Evolutionary conservation across 2,797 vertebrate genomes (phyloP).

Genomic region (Neosilurus mollespiculum): DNA sequence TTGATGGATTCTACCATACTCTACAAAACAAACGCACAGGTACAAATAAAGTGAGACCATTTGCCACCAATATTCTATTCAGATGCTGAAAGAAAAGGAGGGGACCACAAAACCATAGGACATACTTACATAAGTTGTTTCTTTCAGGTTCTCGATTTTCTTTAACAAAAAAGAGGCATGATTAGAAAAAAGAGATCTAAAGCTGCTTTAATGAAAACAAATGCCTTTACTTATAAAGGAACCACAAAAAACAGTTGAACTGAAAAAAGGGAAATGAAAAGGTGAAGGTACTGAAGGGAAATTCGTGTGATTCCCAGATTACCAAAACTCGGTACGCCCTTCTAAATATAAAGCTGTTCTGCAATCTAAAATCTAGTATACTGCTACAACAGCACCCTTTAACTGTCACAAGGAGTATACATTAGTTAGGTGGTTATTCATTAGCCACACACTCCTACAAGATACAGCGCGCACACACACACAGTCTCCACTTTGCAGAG

Average conservation of each 20-base stretch:
- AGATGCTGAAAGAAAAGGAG: conserved; percentile 17
- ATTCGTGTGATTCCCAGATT: conserved; percentile 23
- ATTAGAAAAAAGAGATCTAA: conserved; percentile 10
- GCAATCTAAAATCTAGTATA: background rate
- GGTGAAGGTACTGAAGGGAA: conserved; percentile 9
- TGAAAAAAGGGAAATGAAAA: conserved; percentile 46
- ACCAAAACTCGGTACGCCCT: background rate
- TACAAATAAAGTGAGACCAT: conserved; percentile 42
- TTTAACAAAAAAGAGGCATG: conserved; percentile 60
- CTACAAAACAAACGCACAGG: conserved; percentile 72
- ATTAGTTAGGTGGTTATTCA: background rate
- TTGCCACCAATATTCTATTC: conserved; percentile 25
- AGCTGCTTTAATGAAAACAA: conserved; percentile 15
- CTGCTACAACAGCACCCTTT: background rate
- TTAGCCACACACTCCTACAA: background rate
- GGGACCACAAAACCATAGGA: conserved; percentile 15
- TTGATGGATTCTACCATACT: conserved; percentile 99
- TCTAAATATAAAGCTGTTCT: background rate
- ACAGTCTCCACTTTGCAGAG: background rate
- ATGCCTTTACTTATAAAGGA: conserved; percentile 10
- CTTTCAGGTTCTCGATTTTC: conserved; percentile 98
- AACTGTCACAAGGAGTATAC: background rate
- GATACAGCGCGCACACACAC: background rate
- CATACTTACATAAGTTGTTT: conserved; percentile 96
- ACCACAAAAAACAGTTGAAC: background rate